Conservation (phyloP, 2,888 invertebrate genomes). For the Drosophila peninsularis region DNA sequence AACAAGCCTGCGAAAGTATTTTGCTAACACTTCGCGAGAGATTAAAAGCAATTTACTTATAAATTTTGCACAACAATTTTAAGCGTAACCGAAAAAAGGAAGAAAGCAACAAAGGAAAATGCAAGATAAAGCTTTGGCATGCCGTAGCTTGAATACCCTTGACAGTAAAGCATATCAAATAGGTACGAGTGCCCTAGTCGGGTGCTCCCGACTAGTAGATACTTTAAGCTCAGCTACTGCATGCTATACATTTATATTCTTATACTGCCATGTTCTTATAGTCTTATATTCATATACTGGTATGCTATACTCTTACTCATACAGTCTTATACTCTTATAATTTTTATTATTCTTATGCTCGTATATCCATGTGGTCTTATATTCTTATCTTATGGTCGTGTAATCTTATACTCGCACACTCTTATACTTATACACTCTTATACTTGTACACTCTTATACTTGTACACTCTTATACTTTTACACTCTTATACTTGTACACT, state of each 20-base stretch:
- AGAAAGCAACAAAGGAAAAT: background rate
- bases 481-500: too few relatives aligned
- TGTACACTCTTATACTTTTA: background rate
- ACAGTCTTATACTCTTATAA: background rate
- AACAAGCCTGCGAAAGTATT: slow-evolving; percentile 56
- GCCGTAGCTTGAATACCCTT: slow-evolving; percentile 3
- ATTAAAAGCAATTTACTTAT: slow-evolving; percentile 67
- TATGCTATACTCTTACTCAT: background rate
- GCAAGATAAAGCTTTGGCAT: background rate
- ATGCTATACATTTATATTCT: too few relatives aligned
- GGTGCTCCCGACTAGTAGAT: background rate
- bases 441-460: background rate
- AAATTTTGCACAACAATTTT: slow-evolving; percentile 65
- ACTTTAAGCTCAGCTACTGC: background rate
- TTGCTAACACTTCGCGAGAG: slow-evolving; percentile 64
- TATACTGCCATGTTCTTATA: background rate
- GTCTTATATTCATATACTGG: background rate
- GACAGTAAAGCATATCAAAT: background rate
- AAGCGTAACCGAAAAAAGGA: slow-evolving; percentile 25
- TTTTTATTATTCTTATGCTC: too few relatives aligned
- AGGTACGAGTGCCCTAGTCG: background rate
- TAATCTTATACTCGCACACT: background rate
- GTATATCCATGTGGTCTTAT: too few relatives aligned
- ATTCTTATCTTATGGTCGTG: background rate
- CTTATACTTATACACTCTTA: too few relatives aligned